Evolutionary conservation across 2,888 invertebrate genomes (phyloP).

Genomic region (Macrosoma leucophasiata): DNA sequence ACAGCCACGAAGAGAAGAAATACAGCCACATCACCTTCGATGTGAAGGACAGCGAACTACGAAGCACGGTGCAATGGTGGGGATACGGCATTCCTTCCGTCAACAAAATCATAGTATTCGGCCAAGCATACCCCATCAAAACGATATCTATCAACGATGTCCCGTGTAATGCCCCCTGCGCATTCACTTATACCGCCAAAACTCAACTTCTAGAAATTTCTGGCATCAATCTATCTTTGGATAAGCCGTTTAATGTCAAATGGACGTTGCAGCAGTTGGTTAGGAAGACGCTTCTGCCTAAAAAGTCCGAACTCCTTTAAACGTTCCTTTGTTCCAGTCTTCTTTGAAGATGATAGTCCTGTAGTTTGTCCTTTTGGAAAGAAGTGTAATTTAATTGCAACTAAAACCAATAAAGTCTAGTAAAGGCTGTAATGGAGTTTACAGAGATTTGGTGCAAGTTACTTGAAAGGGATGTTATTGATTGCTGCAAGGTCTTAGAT

Average conservation of each 20-base stretch:
- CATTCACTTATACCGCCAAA: conserved; percentile 37
- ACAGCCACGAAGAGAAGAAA: conserved; percentile 75
- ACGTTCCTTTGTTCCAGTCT: too few species aligned
- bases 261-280: conserved; percentile 37
- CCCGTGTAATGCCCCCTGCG: conserved; percentile 39
- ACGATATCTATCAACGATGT: conserved; percentile 42
- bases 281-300: background rate
- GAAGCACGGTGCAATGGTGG: conserved; percentile 58
- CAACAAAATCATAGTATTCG: conserved; percentile 42
- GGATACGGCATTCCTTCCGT: conserved; percentile 61
- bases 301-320: too few species aligned
- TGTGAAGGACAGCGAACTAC: conserved; percentile 40
- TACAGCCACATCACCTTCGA: conserved; percentile 73
- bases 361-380: too few species aligned
- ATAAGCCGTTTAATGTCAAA: conserved; percentile 48
- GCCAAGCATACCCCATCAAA: conserved; percentile 36
- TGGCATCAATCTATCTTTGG: conserved; percentile 45
- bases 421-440: too few species aligned
- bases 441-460: too few species aligned
- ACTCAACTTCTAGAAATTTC: conserved; percentile 41
- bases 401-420: too few species aligned
- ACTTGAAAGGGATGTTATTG: too few species aligned
- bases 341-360: too few species aligned
- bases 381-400: too few species aligned
- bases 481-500: too few species aligned